Base-by-base conservation (phyloP, 2,797 vertebrate genomes). In the Podarcis lilfordi region DNA sequence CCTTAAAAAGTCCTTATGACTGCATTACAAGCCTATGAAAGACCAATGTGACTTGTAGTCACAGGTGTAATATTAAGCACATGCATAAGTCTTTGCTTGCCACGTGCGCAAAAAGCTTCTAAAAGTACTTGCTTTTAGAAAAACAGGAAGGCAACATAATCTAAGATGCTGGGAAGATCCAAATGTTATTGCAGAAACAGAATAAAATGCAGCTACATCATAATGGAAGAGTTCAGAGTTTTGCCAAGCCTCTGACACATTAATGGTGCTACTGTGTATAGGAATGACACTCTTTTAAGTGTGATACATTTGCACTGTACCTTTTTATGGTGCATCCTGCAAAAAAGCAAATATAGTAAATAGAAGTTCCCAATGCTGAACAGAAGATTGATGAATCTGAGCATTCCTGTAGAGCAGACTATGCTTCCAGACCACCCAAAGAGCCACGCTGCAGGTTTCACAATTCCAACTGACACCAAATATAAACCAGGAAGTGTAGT, bases 351-450 rank as follows among this genome's bases (percentile, higher is more conserved):
- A 90, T 99, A 98, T 3, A 99, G 94, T 40, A 99, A 95, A 89
- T 99, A 99, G 40, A 99, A 97, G 96, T 98, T 99, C 9, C 99
- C 99, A 0, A 98, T 97, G 85, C 98, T 98, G 95, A 99, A 99
- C 59, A 99, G 98, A 79, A 99, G 97, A 93, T 99, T 99, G 93
- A 99, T 96, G 86, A 99, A 99, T 91, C 99, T 97, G 91, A 99
- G 98, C 98, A 99, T 99, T 71, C 97, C 98, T 0, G 96, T 96
- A 37, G 99, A 99, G 89, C 99, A 99, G 76, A 98, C 97, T 1
- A 98, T 96, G 0, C 92, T 95, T 0, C 97, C 98, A 0, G 97
- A 97, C 97, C 98, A 98, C 9, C 98, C 97, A 0, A 98, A 96
- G 77, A 99, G 96, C 98, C 98, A 99, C 0, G 96, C 97, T 71